A percentile compares a stretch with the other conserved stretches of the same genome.
These are phyloP conservation scores for Cathartes aura DNA, from an alignment of 2,113 vertebrate species.

Conservation along the genomic window DNA sequence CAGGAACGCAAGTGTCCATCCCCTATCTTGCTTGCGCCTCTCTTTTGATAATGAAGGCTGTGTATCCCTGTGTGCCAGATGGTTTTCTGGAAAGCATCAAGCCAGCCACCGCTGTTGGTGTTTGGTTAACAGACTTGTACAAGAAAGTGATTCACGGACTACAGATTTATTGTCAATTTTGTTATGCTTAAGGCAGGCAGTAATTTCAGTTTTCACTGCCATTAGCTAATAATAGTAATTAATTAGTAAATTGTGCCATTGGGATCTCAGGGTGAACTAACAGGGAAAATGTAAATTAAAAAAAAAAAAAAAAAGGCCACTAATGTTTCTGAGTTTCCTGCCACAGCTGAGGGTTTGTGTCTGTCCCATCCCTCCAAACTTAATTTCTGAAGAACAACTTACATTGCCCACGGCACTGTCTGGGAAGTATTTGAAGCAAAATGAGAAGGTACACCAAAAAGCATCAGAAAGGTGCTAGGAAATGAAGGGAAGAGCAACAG, in stretches of 20 bases:
- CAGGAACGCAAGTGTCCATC: not conserved
- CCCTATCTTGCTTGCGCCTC: not conserved
- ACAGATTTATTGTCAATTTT: constrained; percentile 73
- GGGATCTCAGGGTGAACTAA: constrained; percentile 77
- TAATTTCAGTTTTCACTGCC: constrained; percentile 78
- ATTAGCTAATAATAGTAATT: constrained; percentile 83
- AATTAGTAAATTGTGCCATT: constrained; percentile 78
- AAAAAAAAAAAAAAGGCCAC: constrained; percentile 46
- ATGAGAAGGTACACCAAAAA: constrained; percentile 45
- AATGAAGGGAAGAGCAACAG: not conserved
- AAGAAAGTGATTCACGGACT: constrained; percentile 40
- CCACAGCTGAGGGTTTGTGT: constrained; percentile 36
- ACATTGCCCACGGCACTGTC: constrained; percentile 49
- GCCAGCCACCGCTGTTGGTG: not conserved
- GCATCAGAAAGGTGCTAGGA: constrained; percentile 51
- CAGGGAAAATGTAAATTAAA: constrained; percentile 72
- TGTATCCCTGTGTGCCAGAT: not conserved
- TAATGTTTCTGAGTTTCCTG: constrained; percentile 65
- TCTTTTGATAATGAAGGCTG: not conserved
- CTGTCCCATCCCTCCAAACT: constrained; percentile 61
- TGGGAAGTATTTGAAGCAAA: constrained; percentile 47
- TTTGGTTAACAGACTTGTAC: constrained; percentile 11
- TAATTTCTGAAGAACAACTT: constrained; percentile 66
- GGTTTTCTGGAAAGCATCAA: not conserved
- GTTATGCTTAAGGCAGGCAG: constrained; percentile 77